A percentile compares a stretch with the other conserved stretches of the same genome.
phyloP scores from a whole-genome alignment of 1,140 invertebrate species.

The Scaptomyza montana region DNA sequence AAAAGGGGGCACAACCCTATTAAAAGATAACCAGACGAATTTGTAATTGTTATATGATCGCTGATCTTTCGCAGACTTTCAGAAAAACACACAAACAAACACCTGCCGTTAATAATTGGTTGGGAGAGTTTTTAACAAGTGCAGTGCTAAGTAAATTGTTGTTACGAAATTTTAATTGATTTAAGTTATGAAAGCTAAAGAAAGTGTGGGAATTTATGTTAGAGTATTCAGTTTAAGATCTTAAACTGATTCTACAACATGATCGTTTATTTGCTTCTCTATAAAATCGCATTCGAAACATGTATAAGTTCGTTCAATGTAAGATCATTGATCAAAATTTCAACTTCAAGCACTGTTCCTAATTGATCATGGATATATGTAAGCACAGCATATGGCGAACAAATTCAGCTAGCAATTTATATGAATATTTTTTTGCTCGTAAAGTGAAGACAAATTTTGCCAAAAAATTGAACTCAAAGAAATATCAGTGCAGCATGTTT shows the following conservation, averaged over 20 bases:
- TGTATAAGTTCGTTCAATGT: no score
- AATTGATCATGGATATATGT: background rate
- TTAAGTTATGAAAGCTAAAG: no score
- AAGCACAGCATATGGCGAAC: background rate
- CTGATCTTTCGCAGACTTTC: background rate
- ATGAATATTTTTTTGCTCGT: background rate
- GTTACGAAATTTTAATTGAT: no score
- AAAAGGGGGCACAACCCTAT: slow-evolving; percentile 25
- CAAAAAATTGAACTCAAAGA: background rate
- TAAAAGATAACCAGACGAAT: slow-evolving; percentile 37
- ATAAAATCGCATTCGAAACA: no score
- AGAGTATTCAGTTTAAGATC: no score
- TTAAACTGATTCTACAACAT: no score
- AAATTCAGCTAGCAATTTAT: background rate
- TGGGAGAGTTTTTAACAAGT: background rate
- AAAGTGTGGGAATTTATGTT: no score
- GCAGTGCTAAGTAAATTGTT: slow-evolving; percentile 3
- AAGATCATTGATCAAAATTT: background rate
- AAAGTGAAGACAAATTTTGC: background rate
- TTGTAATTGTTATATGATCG: slow-evolving; percentile 40
- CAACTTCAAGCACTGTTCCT: background rate
- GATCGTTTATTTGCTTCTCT: no score
- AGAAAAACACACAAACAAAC: background rate
- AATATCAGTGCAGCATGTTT: slow-evolving; percentile 2
- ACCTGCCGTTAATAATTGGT: slow-evolving; percentile 3